Evolutionary conservation across 2,113 vertebrate species (phyloP).

Genomic region (Zosterops hypoxanthus): DNA sequence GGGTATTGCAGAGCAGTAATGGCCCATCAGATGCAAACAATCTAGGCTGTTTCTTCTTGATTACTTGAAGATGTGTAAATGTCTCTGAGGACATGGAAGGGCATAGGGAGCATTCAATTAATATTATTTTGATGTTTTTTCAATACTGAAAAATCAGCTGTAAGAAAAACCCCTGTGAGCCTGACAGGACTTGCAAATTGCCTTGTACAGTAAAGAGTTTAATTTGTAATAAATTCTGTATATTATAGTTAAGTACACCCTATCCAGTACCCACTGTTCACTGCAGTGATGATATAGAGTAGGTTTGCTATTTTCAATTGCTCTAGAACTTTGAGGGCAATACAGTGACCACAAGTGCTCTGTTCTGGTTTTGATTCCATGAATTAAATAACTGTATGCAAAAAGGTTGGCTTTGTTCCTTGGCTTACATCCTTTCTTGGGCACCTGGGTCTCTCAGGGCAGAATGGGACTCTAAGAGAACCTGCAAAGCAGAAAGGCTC

Average conservation of each 20-base stretch:
- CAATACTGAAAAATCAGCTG: conserved; percentile 7
- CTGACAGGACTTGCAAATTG: background rate
- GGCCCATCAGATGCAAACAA: conserved; percentile 53
- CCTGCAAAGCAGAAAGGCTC: background rate
- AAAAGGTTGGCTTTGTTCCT: background rate
- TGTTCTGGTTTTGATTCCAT: background rate
- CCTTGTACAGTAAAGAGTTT: background rate
- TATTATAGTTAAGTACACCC: background rate
- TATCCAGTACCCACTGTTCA: background rate
- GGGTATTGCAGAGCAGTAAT: conserved; percentile 55
- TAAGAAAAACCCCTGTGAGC: background rate
- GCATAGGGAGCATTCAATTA: conserved; percentile 44
- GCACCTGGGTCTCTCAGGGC: rapidly evolving
- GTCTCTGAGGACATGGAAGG: background rate
- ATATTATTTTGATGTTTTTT: conserved; percentile 47
- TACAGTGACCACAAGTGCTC: background rate
- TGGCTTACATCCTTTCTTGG: background rate
- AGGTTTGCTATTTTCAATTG: background rate
- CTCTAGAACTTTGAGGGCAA: background rate
- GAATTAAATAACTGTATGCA: background rate
- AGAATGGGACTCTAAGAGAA: background rate
- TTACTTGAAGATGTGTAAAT: conserved; percentile 31
- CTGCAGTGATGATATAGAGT: background rate
- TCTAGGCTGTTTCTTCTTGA: background rate
- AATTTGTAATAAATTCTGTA: conserved; percentile 1